These are phyloP conservation scores for Bunonema sp. DNA, from an alignment of 2,888 invertebrate genomes.

Conservation along the genomic window DNA sequence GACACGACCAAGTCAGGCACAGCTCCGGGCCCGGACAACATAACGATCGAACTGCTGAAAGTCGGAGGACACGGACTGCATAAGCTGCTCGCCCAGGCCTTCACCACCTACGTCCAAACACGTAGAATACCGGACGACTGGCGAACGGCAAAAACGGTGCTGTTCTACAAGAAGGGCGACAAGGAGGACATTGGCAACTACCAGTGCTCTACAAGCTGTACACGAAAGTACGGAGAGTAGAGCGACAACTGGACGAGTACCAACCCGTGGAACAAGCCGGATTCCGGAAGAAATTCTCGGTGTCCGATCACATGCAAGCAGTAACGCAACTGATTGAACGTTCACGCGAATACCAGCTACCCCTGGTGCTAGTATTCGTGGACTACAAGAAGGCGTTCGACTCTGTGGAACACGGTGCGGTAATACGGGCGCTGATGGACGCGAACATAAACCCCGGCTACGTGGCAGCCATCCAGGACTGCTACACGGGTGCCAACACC, in stretches of 20 bases:
- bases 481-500: neutral
- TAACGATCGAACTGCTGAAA: too few relatives aligned
- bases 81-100: too few relatives aligned
- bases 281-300: conserved; percentile 3
- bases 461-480: neutral
- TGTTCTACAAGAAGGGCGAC: conserved; percentile 9
- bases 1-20: too few relatives aligned
- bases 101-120: too few relatives aligned
- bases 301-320: conserved; percentile 4
- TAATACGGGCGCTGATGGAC: conserved; percentile 2
- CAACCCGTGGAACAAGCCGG: conserved; percentile 5
- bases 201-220: too few relatives aligned
- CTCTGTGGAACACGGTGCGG: conserved; percentile 1
- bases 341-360: conserved; percentile 4
- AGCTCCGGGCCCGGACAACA: too few relatives aligned
- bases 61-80: too few relatives aligned
- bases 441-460: conserved; percentile 1
- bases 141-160: conserved; percentile 4
- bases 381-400: conserved; percentile 11
- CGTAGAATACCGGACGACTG: too few relatives aligned
- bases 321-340: conserved; percentile 1
- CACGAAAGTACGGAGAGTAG: neutral
- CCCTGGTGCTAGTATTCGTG: conserved; percentile 6
- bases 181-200: conserved; percentile 7
- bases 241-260: neutral